phyloP scores from a whole-genome alignment of 1,140 invertebrate species.

The Monochamus saltuarius region DNA sequence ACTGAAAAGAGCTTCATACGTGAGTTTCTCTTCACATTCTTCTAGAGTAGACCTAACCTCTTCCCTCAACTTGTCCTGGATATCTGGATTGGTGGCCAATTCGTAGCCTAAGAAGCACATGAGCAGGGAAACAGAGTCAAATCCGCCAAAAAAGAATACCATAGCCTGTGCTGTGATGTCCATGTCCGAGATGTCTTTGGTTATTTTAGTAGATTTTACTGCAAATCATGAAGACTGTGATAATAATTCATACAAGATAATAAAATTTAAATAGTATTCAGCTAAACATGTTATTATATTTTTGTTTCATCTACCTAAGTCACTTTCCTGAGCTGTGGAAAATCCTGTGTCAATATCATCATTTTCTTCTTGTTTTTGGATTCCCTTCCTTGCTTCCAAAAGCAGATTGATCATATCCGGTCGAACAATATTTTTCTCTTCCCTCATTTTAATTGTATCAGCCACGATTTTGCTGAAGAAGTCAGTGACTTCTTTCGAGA shows the following conservation, averaged over 20 bases:
- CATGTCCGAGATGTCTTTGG: conserved; percentile 21
- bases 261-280: no score
- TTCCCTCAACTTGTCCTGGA: conserved; percentile 50
- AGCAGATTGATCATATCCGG: conserved; percentile 52
- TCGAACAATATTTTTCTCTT: conserved; percentile 44
- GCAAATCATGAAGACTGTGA: no score
- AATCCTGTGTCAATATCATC: conserved; percentile 52
- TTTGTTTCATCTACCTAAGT: not conserved
- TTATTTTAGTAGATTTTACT: conserved; percentile 8
- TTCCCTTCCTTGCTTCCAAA: conserved; percentile 47
- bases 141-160: conserved; percentile 65
- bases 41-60: conserved; percentile 40
- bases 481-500: not conserved
- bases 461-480: conserved; percentile 22
- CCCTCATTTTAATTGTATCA: conserved; percentile 43
- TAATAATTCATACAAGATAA: no score
- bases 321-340: conserved; percentile 52
- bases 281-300: no score
- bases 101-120: conserved; percentile 48
- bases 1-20: conserved; percentile 34
- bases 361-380: conserved; percentile 25
- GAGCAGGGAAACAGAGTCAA: conserved; percentile 55
- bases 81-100: conserved; percentile 58
- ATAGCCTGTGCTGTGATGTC: conserved; percentile 56
- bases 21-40: conserved; percentile 27